Percentiles rank a stretch among this genome's conserved stretches.
Evolutionary conservation across 2,113 vertebrate species (phyloP).

Genomic region (Tautogolabrus adspersus): DNA sequence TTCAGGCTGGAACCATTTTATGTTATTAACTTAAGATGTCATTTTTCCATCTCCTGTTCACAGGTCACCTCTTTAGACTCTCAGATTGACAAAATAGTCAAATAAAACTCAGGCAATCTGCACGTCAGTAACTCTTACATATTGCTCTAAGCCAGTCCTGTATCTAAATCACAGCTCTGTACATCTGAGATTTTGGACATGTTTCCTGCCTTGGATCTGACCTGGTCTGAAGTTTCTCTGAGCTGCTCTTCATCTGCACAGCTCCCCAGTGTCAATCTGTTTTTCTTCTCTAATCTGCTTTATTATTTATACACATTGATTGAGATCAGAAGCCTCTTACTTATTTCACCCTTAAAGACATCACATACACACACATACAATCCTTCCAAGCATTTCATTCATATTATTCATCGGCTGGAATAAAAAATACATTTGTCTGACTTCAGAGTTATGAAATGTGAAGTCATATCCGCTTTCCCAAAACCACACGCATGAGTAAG

Average conservation of each 20-base stretch:
- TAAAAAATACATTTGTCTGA: slow-evolving; percentile 35
- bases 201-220: neutral
- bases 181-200: neutral
- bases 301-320: slow-evolving; percentile 69
- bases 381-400: slow-evolving; percentile 8
- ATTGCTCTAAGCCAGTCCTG: neutral
- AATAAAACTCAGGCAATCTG: too few relatives aligned
- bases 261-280: slow-evolving; percentile 25
- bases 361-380: neutral
- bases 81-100: too few relatives aligned
- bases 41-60: too few relatives aligned
- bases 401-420: slow-evolving; percentile 19
- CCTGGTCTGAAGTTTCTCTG: neutral
- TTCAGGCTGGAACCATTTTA: too few relatives aligned
- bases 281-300: slow-evolving; percentile 42
- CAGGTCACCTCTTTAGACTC: too few relatives aligned
- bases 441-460: slow-evolving; percentile 38
- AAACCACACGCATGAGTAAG: slow-evolving; percentile 44
- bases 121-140: neutral
- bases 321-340: slow-evolving; percentile 58
- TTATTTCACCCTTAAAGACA: slow-evolving; percentile 34
- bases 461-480: slow-evolving; percentile 43
- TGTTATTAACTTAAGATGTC: too few relatives aligned
- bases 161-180: neutral
- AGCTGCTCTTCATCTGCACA: slow-evolving; percentile 12